phyloP scores from a whole-genome alignment of 2,113 vertebrate species.

The Beaufortia kweichowensis region DNA sequence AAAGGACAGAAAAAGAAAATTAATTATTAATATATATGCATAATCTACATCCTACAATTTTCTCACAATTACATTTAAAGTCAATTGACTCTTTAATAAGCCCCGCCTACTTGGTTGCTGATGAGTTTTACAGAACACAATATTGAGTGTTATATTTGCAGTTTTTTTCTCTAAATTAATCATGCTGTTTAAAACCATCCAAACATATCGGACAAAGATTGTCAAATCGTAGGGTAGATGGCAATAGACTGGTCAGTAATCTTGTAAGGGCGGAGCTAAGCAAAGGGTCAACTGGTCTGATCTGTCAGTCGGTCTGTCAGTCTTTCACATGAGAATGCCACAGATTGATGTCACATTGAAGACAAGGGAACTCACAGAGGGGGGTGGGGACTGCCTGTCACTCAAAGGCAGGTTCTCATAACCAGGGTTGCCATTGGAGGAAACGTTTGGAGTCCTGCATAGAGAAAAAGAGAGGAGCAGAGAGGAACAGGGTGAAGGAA shows the following conservation, averaged over 20 bases:
- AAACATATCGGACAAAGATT: too few species aligned
- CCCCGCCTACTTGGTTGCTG: neutral
- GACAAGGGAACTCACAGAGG: constrained; percentile 83
- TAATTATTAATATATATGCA: constrained; percentile 15
- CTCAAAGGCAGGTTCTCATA: constrained; percentile 87
- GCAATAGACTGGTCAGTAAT: too few species aligned
- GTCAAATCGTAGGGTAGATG: too few species aligned
- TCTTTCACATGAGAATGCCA: constrained; percentile 57
- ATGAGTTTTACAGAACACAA: too few species aligned
- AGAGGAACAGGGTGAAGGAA: constrained; percentile 48
- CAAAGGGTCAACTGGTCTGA: neutral
- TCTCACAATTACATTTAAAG: neutral
- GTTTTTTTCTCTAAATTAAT: too few species aligned
- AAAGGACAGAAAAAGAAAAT: constrained; percentile 43
- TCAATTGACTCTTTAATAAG: neutral
- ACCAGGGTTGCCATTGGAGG: constrained; percentile 95
- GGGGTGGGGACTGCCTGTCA: constrained; percentile 85
- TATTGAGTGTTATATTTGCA: too few species aligned
- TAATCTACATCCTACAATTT: neutral
- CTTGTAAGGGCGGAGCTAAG: neutral
- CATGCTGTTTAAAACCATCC: too few species aligned
- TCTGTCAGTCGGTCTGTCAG: neutral
- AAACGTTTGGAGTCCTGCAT: constrained; percentile 93
- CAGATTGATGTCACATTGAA: constrained; percentile 68
- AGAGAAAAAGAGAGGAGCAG: constrained; percentile 71